A percentile compares a stretch with the other conserved stretches of the same genome.
These are phyloP conservation scores for Sebastes paucispinis DNA, from an alignment of 2,797 vertebrate genomes.

Conservation along the genomic window DNA sequence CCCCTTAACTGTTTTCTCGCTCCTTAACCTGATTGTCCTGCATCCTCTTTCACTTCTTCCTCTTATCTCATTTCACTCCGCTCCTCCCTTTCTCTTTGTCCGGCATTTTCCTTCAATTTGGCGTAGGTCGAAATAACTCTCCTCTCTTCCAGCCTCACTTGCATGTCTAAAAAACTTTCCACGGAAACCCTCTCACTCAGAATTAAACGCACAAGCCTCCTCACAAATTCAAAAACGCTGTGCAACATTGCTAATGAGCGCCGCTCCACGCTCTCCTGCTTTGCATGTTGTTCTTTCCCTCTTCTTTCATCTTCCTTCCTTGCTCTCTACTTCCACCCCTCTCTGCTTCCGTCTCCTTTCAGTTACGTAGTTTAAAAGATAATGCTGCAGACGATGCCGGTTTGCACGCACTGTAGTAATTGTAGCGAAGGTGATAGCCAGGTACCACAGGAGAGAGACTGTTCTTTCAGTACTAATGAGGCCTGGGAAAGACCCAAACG, in stretches of 20 bases:
- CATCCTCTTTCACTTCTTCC: background rate
- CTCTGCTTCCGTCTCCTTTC: slow-evolving; percentile 10
- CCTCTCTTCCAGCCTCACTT: slow-evolving; percentile 1
- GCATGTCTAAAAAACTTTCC: slow-evolving; percentile 30
- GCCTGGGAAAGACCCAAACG: slow-evolving; percentile 50
- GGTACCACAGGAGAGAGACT: slow-evolving; percentile 35
- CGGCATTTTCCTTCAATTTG: background rate
- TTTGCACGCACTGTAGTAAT: slow-evolving; percentile 6
- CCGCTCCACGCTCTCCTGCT: slow-evolving; percentile 15
- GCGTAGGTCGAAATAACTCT: background rate
- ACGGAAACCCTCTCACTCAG: slow-evolving; percentile 28
- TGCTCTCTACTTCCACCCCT: background rate
- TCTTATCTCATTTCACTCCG: slow-evolving; percentile 7
- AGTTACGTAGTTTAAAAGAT: slow-evolving; percentile 14
- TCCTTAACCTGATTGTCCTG: background rate
- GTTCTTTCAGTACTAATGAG: slow-evolving; percentile 62
- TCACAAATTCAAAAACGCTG: slow-evolving; percentile 28
- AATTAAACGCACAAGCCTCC: slow-evolving; percentile 34
- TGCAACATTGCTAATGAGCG: slow-evolving; percentile 57
- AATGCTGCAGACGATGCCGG: slow-evolving; percentile 37
- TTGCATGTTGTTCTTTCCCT: slow-evolving; percentile 16
- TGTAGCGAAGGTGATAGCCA: slow-evolving; percentile 43
- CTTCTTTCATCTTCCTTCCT: slow-evolving; percentile 31
- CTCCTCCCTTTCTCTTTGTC: background rate
- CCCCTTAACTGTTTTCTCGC: background rate